Evolutionary conservation across 2,888 invertebrate genomes (phyloP).

Genomic region (Agrotis segetum): DNA sequence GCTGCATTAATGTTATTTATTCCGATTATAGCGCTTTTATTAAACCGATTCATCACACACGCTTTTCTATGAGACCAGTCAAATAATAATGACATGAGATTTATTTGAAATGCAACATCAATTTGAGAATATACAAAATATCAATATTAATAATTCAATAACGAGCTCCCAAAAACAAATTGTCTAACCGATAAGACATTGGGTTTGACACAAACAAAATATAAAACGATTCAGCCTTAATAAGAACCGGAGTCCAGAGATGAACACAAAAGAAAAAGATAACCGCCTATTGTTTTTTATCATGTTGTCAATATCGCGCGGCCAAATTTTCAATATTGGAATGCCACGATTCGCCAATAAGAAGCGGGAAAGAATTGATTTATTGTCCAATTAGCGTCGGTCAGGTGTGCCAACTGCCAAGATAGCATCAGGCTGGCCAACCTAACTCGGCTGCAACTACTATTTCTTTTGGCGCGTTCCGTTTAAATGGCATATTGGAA

Average conservation of each 20-base stretch:
- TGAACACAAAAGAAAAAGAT: conserved; percentile 91
- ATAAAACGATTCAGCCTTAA: conserved; percentile 86
- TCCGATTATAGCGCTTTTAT: conserved; percentile 72
- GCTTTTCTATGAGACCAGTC: conserved; percentile 41
- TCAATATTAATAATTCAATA: conserved; percentile 89
- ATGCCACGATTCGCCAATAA: conserved; percentile 91
- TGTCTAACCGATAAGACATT: conserved; percentile 89
- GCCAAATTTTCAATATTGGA: conserved; percentile 91
- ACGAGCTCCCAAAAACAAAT: conserved; percentile 89
- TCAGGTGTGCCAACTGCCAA: conserved; percentile 91
- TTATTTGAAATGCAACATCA: conserved; percentile 71
- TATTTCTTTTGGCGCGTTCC: conserved; percentile 89
- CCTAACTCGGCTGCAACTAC: conserved; percentile 87
- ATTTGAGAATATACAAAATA: conserved; percentile 73
- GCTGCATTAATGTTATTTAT: conserved; percentile 74
- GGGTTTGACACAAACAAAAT: conserved; percentile 85
- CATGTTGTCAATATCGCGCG: conserved; percentile 91
- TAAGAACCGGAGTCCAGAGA: conserved; percentile 88
- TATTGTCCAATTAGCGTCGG: conserved; percentile 91
- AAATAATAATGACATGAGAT: conserved; percentile 55
- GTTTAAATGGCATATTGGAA: conserved; percentile 90
- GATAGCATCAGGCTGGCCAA: conserved; percentile 90
- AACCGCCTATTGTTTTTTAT: conserved; percentile 90
- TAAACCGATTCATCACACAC: conserved; percentile 68
- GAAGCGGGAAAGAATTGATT: conserved; percentile 91